These are phyloP conservation scores for Lutraria rhynchaena DNA, from an alignment of 1,140 invertebrate species.

Conservation along the genomic window DNA sequence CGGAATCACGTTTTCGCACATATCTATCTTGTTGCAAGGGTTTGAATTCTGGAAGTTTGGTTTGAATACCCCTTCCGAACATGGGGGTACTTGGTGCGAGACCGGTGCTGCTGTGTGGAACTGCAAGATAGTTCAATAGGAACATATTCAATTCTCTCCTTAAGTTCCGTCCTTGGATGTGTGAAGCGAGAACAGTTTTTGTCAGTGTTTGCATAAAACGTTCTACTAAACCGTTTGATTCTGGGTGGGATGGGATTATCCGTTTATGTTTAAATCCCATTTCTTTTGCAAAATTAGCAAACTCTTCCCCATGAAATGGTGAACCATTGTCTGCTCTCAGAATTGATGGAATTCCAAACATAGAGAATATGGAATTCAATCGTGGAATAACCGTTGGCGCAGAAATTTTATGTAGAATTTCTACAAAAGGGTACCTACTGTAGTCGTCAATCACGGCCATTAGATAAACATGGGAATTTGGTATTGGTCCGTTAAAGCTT, in stretches of 20 bases:
- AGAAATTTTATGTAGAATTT: neutral
- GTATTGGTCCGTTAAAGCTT: too few relatives aligned
- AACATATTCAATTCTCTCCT: neutral
- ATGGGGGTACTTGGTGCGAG: neutral
- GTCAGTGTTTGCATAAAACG: neutral
- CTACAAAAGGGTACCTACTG: slow-evolving; percentile 60
- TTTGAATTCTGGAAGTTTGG: neutral
- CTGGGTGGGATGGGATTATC: neutral
- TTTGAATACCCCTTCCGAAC: too few relatives aligned
- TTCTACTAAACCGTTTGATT: too few relatives aligned
- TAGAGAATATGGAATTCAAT: neutral
- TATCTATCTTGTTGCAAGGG: neutral
- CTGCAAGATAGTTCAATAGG: neutral
- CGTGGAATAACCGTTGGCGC: neutral
- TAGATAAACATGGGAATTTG: slow-evolving; percentile 61
- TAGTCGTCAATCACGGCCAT: slow-evolving; percentile 71
- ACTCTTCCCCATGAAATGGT: neutral
- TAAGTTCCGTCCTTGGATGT: neutral
- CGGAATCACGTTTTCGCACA: too few relatives aligned
- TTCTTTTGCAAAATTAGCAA: neutral
- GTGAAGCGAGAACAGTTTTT: neutral
- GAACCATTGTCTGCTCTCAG: neutral
- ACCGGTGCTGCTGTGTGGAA: neutral
- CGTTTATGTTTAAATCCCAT: neutral
- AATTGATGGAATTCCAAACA: too few relatives aligned